phyloP scores from a whole-genome alignment of 2,888 invertebrate species.

The Cecidostiba fungosa region DNA sequence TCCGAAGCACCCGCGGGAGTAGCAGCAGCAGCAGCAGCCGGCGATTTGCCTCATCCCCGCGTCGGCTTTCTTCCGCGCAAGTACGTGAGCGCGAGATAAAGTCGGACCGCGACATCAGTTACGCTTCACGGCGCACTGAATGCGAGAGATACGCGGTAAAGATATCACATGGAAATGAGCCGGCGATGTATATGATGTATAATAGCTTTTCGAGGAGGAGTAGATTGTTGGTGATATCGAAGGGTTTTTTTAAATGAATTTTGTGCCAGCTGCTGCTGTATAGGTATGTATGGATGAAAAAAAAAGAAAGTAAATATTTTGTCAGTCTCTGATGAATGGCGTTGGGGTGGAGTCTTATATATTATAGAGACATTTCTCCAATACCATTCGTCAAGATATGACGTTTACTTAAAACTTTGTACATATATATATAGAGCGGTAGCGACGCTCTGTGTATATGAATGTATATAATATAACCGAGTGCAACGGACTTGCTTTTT shows the following conservation, averaged over 20 bases:
- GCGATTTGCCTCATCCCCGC: neutral
- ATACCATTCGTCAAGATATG: neutral
- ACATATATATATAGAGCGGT: neutral
- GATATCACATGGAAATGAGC: slow-evolving; percentile 30
- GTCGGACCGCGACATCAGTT: slow-evolving; percentile 44
- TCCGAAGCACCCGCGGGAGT: slow-evolving; percentile 17
- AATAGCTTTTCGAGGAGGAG: neutral
- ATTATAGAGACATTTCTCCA: neutral
- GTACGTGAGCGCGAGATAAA: slow-evolving; percentile 25
- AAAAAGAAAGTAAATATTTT: no score
- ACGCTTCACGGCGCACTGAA: slow-evolving; percentile 9
- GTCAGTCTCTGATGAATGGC: no score
- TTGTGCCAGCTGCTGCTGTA: neutral
- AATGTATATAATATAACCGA: no score
- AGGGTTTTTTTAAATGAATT: neutral
- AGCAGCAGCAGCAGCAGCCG: neutral
- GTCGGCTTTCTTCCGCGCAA: neutral
- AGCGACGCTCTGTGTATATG: neutral
- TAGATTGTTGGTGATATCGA: neutral
- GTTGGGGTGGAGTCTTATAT: no score
- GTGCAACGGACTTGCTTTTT: no score
- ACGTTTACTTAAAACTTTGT: neutral
- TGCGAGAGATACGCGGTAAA: neutral
- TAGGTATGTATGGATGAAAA: no score
- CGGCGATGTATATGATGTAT: slow-evolving; percentile 23